phyloP scores from a whole-genome alignment of 1,140 invertebrate genomes.

The Caenorhabditis elegans region DNA sequence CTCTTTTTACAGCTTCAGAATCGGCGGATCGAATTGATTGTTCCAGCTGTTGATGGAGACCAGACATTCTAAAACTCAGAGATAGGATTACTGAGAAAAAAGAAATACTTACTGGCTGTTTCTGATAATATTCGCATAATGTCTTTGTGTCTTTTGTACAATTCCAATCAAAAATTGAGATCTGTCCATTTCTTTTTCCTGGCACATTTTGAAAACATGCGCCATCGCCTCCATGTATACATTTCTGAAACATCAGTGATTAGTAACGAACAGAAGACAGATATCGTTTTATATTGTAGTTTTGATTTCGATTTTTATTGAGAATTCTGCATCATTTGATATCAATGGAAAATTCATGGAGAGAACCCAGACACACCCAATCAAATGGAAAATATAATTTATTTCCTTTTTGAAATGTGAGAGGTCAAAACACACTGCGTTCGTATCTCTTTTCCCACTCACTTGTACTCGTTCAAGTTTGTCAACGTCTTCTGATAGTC shows the following conservation, averaged over 20 bases:
- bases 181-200: conserved; percentile 60
- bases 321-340: not conserved
- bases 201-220: conserved; percentile 66
- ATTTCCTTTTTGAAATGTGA: not conserved
- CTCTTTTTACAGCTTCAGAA: conserved; percentile 48
- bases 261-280: not conserved
- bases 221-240: conserved; percentile 62
- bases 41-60: conserved; percentile 53
- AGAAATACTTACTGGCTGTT: conserved; percentile 25
- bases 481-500: conserved; percentile 55
- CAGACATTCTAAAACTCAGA: conserved; percentile 50
- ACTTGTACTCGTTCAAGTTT: conserved; percentile 56
- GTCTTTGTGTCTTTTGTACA: conserved; percentile 55
- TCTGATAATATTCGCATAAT: conserved; percentile 54
- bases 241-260: conserved; percentile 20
- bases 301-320: not conserved
- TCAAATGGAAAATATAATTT: not conserved
- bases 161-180: conserved; percentile 62
- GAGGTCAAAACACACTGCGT: not conserved
- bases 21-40: conserved; percentile 40
- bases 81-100: too few species aligned
- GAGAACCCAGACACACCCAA: not conserved
- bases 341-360: too few species aligned
- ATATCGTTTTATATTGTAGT: not conserved
- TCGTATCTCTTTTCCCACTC: not conserved